A percentile compares a stretch with the other conserved stretches of the same genome.
These are phyloP conservation scores for Trichonephila clavipes DNA, from an alignment of 1,140 invertebrate species.

Conservation along the genomic window DNA sequence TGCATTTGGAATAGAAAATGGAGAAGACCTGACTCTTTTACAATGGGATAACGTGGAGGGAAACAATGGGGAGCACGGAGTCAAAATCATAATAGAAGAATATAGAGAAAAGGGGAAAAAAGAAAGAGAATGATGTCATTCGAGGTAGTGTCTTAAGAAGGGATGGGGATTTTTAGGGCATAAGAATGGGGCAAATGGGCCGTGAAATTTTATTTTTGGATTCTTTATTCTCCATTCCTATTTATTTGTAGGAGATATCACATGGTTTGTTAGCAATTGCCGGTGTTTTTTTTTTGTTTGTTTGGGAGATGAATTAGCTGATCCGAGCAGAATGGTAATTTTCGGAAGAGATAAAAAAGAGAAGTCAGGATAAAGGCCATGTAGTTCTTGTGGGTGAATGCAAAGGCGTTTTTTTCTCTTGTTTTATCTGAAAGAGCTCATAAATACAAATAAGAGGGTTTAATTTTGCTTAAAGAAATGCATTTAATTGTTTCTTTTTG, in stretches of 20 bases:
- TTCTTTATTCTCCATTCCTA: background rate
- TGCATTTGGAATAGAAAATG: slow-evolving; percentile 54
- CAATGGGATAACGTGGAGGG: slow-evolving; percentile 45
- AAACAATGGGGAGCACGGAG: slow-evolving; percentile 55
- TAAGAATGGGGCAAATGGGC: slow-evolving; percentile 59
- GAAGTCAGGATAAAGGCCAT: background rate
- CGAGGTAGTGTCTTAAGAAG: background rate
- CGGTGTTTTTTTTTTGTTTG: background rate
- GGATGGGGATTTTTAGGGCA: slow-evolving; percentile 18
- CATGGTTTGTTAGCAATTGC: slow-evolving; percentile 24
- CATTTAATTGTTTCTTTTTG: background rate
- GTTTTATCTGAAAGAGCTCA: background rate
- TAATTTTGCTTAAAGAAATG: background rate
- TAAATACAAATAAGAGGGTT: background rate
- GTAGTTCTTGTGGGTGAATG: background rate
- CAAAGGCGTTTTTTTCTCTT: too few relatives aligned
- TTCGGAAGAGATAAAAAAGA: background rate
- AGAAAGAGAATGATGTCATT: background rate
- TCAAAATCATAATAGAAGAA: slow-evolving; percentile 51
- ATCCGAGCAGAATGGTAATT: background rate
- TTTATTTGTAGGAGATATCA: slow-evolving; percentile 39
- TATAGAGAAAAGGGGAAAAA: background rate
- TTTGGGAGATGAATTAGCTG: slow-evolving; percentile 5
- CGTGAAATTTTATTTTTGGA: slow-evolving; percentile 47
- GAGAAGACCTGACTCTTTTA: slow-evolving; percentile 9